Base-by-base conservation (phyloP, 2,113 vertebrate genomes). In the Oostethus manadensis region DNA sequence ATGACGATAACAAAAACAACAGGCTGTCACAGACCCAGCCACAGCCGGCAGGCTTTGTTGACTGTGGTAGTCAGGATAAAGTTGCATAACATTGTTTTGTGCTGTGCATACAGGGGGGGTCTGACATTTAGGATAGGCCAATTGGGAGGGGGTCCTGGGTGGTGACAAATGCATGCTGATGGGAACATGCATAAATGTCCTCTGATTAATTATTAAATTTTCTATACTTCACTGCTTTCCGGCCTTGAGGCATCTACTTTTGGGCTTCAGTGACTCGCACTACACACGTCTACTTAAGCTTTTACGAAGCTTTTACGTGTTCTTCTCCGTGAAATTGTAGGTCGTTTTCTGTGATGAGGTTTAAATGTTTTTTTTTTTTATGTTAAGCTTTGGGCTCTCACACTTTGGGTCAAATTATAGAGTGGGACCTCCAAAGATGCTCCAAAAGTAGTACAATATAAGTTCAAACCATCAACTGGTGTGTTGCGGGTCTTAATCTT, bases 1-100 rank as follows among this genome's bases (percentile, higher is more conserved):
- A 61, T 35, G 22, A 17, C 66, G 71, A 79, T 40, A 70, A 84
- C 71, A 79, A 79, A 73, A 86, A 83, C 74, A 86, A 73, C 78
- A 81, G 75, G 77, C 79, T 75, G 77, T 10, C 38, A 16, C 1
- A 44, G 59, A 72, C 72, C 71, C 70, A 72, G 70, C 78, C 75
- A 68, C 61, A 72, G 79, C 73, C 68, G 16, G 60, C 69, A 71
- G 77, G 74, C 72, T 81, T 75, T 83, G 80, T 84, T 83, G 80
- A 81, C 51, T 33, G 61, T 20, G 17, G 54, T 53, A 33, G 45
- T 62, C 26, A 38, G 29, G 59, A 64, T 62, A 55, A 65, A 71
- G 78, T 87, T 85, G 79, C 66, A 60, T 85, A 85, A 87, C 76
- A 68, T 76, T 56, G 10, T 69, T 67, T 66, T 33, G 50, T 42